These are phyloP conservation scores for Cryptotis parvus DNA, from an alignment of 2,113 vertebrate genomes.

Conservation along the genomic window DNA sequence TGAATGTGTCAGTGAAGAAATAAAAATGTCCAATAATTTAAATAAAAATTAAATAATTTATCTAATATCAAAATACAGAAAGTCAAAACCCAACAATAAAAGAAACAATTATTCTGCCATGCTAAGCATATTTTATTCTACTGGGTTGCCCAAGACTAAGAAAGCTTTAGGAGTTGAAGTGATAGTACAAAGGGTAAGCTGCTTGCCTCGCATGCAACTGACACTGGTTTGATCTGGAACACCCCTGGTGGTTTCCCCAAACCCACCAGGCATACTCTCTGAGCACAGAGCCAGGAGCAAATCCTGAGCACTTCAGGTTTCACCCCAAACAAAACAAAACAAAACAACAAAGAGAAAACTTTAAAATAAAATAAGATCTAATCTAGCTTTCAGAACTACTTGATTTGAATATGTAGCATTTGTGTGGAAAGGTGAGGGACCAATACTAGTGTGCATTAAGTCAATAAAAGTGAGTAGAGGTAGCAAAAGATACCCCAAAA, in stretches of 20 bases:
- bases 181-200: no score
- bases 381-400: not conserved
- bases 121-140: not conserved
- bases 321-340: no score
- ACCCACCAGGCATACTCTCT: no score
- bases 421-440: not conserved
- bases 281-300: no score
- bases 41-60: no score
- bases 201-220: no score
- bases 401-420: constrained; percentile 33
- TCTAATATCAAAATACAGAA: no score
- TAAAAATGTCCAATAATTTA: not conserved
- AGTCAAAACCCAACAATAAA: no score
- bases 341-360: not conserved
- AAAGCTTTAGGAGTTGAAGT: not conserved
- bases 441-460: not conserved
- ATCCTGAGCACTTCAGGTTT: no score
- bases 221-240: no score
- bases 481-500: not conserved
- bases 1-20: not conserved
- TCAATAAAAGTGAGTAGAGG: not conserved
- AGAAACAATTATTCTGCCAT: no score
- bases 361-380: not conserved
- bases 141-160: not conserved
- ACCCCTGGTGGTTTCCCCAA: no score